Evolutionary conservation across 2,797 vertebrate species (phyloP), one percentile per base, ranked within the genome.

Genomic region (Picus viridis): DNA sequence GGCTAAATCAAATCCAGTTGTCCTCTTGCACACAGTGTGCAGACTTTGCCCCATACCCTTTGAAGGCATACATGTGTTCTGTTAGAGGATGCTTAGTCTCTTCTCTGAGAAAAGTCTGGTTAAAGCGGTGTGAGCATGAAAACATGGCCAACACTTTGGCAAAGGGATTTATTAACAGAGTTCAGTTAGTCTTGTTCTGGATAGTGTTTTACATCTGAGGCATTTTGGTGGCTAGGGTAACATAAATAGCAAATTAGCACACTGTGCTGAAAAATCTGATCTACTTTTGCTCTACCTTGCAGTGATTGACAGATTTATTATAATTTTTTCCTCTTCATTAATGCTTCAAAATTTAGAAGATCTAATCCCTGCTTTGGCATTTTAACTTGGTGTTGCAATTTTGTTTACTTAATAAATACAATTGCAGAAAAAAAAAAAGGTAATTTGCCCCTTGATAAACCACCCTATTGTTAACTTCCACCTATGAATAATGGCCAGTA

Each of bases 371-470:
- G 53, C 83, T 90, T 74, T 63, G 27, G 47, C 65, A 68, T 90
- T 82, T 89, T 71, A 86, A 89, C 58, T 78, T 63, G 39, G 68
- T 88, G 29, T 41, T 59, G 41, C 62, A 89, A 89, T 93, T 89
- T 72, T 62, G 20, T 88, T 86, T 76, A 65, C 32, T 65, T 91
- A 84, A 63, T 71, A 95, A 92, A 95, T 75, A 72, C 86, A 84
- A 84, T 10, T 63, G 30, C 12, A 34, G 71, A 43, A 78, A 82
- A 89, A 91, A 89, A 91, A 92, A 7, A 89, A 83, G 54, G 56
- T 39, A 49, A 87, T 90, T 87, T 74, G 27, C 16, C 10, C 39
- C 68, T 85, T 49, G 57, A 79, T 68, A 91, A 92, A 67, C 13
- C 24, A 79, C 30, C 51, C 56, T 88, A 72, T 88, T 83, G 7